A percentile compares a stretch with the other conserved stretches of the same genome.
Conservation (phyloP, 2,888 invertebrate species). For the Loripinus fragilis region DNA sequence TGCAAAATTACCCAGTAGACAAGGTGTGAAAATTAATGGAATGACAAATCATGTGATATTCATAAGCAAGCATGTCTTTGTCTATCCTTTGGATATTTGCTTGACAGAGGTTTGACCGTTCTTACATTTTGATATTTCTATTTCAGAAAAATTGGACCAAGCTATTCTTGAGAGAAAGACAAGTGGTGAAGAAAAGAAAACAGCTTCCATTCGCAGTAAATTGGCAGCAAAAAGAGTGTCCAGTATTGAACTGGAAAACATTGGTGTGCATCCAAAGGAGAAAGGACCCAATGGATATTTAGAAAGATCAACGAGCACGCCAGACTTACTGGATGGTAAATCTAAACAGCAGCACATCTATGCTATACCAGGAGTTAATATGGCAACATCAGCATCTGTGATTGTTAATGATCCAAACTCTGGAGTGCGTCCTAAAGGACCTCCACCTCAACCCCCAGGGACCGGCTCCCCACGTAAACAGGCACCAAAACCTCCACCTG, state of each 20-base stretch:
- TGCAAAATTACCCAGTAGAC: too few species aligned
- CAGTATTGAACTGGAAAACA: slow-evolving; percentile 71
- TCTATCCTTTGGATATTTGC: too few species aligned
- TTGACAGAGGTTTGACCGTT: too few species aligned
- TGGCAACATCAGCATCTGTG: slow-evolving; percentile 28
- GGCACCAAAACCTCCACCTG: slow-evolving; percentile 69
- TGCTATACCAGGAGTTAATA: slow-evolving; percentile 42
- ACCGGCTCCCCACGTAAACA: slow-evolving; percentile 64
- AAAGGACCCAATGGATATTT: slow-evolving; percentile 54
- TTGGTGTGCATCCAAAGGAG: slow-evolving; percentile 47
- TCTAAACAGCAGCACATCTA: slow-evolving; percentile 40
- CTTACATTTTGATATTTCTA: not conserved
- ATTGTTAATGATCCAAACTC: slow-evolving; percentile 9
- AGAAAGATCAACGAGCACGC: slow-evolving; percentile 76
- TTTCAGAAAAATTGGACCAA: slow-evolving; percentile 81
- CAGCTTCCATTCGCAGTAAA: slow-evolving; percentile 95
- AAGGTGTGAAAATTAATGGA: too few species aligned
- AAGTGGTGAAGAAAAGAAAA: slow-evolving; percentile 85
- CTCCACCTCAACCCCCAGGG: slow-evolving; percentile 66
- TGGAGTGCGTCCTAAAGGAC: slow-evolving; percentile 54
- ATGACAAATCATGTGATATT: too few species aligned
- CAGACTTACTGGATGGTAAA: slow-evolving; percentile 65
- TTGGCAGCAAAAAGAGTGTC: slow-evolving; percentile 83
- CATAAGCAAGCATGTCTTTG: too few species aligned
- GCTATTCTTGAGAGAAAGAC: slow-evolving; percentile 68